phyloP scores from a whole-genome alignment of 2,797 vertebrate species.

The Gymnothorax javanicus region DNA sequence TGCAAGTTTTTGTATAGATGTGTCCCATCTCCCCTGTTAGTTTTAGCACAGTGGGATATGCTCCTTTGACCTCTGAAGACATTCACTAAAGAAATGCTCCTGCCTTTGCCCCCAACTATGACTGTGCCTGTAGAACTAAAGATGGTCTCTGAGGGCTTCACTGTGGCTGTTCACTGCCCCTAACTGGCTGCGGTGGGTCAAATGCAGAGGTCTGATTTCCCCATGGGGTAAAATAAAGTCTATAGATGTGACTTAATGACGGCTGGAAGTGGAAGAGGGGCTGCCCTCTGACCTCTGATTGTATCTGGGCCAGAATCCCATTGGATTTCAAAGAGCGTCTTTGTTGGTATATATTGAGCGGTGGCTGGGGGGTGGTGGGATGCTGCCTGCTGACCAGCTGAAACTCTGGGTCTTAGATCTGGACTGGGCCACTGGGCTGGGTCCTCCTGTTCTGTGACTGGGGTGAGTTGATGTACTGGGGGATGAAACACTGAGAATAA shows the following conservation, averaged over 20 bases:
- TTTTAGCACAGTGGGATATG: neutral
- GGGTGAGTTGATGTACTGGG: neutral
- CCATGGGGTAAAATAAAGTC: too few relatives aligned
- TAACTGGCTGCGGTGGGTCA: too few relatives aligned
- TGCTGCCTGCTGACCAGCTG: neutral
- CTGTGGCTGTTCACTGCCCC: too few relatives aligned
- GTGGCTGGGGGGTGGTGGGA: neutral
- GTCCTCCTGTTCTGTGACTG: neutral
- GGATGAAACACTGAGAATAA: neutral
- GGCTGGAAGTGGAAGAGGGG: slow-evolving; percentile 1
- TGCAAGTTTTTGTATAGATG: neutral
- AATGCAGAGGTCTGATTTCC: too few relatives aligned
- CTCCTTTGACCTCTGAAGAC: neutral
- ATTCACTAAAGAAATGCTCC: too few relatives aligned
- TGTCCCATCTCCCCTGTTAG: neutral
- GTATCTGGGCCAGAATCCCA: neutral
- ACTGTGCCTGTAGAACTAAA: too few relatives aligned
- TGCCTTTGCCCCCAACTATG: too few relatives aligned
- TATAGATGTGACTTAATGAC: neutral
- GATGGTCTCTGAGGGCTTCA: too few relatives aligned
- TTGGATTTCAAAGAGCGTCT: neutral
- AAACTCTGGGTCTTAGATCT: neutral
- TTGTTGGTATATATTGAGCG: neutral
- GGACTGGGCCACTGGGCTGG: neutral
- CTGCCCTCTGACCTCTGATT: neutral